phyloP scores from a whole-genome alignment of 2,113 vertebrate species.

The Semnornis frantzii region DNA sequence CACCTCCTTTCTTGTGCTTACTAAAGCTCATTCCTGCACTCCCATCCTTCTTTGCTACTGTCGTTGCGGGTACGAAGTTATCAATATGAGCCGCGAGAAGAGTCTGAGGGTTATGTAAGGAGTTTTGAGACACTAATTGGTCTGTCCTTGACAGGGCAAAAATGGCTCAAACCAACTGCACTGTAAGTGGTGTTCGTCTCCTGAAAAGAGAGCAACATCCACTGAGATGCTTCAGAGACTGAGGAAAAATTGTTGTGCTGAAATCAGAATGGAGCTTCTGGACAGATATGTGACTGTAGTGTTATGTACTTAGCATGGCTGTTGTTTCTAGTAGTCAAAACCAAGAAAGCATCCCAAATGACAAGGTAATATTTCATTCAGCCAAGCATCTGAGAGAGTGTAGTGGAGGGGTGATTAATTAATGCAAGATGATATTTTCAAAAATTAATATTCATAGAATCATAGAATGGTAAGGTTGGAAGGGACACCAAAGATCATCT shows the following conservation, averaged over 20 bases:
- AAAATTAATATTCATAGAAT: no score
- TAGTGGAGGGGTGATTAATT: no score
- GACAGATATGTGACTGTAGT: background rate
- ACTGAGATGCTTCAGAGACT: background rate
- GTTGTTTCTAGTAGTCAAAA: background rate
- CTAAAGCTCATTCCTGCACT: background rate
- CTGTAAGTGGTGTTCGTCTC: accelerated
- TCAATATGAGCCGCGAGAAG: background rate
- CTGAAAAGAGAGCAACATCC: background rate
- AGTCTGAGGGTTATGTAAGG: background rate
- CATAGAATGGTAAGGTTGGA: no score
- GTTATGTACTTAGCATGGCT: background rate
- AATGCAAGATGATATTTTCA: no score
- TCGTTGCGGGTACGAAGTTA: background rate
- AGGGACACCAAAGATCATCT: no score
- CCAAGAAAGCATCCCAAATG: background rate
- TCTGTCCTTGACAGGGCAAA: background rate
- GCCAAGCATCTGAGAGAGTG: background rate
- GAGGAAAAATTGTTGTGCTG: background rate
- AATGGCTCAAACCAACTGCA: background rate
- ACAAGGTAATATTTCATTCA: background rate
- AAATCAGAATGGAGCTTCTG: background rate
- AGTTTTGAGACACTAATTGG: background rate
- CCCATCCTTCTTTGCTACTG: background rate
- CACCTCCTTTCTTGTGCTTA: background rate